A percentile compares a stretch with the other conserved stretches of the same genome.
Evolutionary conservation across 2,888 invertebrate genomes (phyloP).

Genomic region (Cephalotes varians): DNA sequence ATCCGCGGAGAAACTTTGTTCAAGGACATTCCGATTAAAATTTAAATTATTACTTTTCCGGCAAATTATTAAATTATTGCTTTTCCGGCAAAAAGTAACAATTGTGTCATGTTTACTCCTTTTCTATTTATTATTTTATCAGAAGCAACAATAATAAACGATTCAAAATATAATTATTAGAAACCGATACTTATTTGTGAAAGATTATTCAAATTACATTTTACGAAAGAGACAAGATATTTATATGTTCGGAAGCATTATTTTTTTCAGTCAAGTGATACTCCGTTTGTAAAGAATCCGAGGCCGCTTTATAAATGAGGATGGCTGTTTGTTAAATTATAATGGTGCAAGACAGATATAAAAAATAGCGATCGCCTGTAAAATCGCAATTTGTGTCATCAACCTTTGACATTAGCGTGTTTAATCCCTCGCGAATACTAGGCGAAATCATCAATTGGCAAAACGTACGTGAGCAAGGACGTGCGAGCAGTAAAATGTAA

Average conservation of each 20-base stretch:
- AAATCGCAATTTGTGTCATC: slow-evolving; percentile 5
- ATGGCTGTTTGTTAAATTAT: slow-evolving; percentile 6
- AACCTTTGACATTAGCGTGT: slow-evolving; percentile 49
- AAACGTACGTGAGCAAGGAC: slow-evolving; percentile 32
- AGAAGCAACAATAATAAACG: background rate
- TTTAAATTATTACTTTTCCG: background rate
- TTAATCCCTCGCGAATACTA: slow-evolving; percentile 17
- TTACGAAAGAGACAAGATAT: slow-evolving; percentile 10
- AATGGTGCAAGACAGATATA: background rate
- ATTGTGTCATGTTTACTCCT: background rate
- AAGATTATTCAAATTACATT: slow-evolving; percentile 1
- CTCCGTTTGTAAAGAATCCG: background rate
- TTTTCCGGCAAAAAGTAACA: background rate
- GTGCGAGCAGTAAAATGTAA: slow-evolving; percentile 26
- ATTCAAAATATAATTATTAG: background rate
- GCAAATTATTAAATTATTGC: background rate
- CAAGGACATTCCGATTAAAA: slow-evolving; percentile 25
- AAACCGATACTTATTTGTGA: background rate
- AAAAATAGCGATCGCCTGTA: slow-evolving; percentile 14
- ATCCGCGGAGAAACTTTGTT: slow-evolving; percentile 16
- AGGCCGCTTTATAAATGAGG: background rate
- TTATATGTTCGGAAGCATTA: background rate
- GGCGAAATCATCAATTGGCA: slow-evolving; percentile 40
- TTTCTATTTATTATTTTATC: background rate
- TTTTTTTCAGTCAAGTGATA: background rate